Evolutionary conservation across 2,797 vertebrate genomes (phyloP).

Genomic region (Novumbra hubbsi): DNA sequence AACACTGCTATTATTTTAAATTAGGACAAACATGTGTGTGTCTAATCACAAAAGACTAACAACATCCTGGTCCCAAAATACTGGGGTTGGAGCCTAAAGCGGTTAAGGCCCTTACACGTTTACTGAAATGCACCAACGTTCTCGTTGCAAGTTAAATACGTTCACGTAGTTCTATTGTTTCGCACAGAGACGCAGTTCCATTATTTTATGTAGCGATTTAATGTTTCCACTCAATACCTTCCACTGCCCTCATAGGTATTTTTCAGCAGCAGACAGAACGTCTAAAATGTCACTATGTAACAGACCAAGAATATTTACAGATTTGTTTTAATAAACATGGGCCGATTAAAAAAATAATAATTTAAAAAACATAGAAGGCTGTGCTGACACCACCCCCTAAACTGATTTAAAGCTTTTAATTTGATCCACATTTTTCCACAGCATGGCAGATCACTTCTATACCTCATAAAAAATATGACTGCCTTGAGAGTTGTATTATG

Average conservation of each 20-base stretch:
- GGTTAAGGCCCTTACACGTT: neutral
- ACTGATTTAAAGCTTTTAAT: conserved; percentile 50
- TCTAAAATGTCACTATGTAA: conserved; percentile 66
- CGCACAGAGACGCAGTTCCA: conserved; percentile 49
- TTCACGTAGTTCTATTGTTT: conserved; percentile 53
- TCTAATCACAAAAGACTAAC: neutral
- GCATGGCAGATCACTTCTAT: conserved; percentile 4
- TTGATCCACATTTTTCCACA: conserved; percentile 53
- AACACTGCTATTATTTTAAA: neutral
- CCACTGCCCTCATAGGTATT: conserved; percentile 60
- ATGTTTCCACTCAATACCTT: conserved; percentile 75
- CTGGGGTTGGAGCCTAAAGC: neutral
- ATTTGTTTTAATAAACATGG: conserved; percentile 58
- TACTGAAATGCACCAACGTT: neutral
- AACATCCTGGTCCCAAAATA: neutral
- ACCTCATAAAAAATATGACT: neutral
- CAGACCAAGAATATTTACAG: conserved; percentile 54
- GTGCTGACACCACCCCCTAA: conserved; percentile 28
- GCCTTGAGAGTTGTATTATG: conserved; percentile 45
- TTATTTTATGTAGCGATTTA: too few species aligned
- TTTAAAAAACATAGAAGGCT: neutral
- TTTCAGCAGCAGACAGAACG: conserved; percentile 60
- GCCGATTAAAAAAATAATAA: conserved; percentile 17
- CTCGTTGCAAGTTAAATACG: conserved; percentile 34
- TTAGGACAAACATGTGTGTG: neutral